A percentile compares a stretch with the other conserved stretches of the same genome.
phyloP scores from a whole-genome alignment of 1,140 invertebrate species.

The Coptotermes formosanus region DNA sequence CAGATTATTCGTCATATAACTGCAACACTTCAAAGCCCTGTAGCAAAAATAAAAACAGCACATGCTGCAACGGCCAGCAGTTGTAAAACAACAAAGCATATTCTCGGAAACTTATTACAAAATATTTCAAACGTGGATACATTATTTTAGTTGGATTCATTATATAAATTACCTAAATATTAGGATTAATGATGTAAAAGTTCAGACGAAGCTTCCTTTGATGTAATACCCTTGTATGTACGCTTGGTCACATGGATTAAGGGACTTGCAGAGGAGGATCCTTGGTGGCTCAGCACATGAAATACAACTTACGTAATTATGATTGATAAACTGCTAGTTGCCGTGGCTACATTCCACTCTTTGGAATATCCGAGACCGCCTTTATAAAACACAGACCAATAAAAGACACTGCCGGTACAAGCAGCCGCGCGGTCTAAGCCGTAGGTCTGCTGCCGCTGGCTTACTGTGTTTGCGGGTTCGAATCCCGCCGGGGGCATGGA shows the following conservation, averaged over 20 bases:
- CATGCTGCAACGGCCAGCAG: background rate
- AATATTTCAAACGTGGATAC: no score
- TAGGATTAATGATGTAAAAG: background rate
- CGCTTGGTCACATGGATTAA: background rate
- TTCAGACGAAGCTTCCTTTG: background rate
- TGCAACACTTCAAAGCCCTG: background rate
- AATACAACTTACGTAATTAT: background rate
- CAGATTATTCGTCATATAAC: background rate
- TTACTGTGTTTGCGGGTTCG: no score
- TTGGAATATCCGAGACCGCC: no score
- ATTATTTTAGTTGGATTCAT: background rate
- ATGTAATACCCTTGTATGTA: background rate
- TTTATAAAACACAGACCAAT: no score
- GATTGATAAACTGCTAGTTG: background rate
- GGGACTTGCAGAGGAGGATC: background rate
- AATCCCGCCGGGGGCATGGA: no score
- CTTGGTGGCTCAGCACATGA: background rate
- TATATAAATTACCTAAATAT: background rate
- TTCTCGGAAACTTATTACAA: background rate
- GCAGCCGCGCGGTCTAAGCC: no score
- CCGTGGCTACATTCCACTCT: background rate
- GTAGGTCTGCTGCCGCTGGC: no score
- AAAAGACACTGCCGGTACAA: no score
- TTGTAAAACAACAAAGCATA: background rate
- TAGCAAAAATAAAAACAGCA: background rate